phyloP scores from a whole-genome alignment of 2,113 vertebrate genomes.

The Nycticorax nycticorax region DNA sequence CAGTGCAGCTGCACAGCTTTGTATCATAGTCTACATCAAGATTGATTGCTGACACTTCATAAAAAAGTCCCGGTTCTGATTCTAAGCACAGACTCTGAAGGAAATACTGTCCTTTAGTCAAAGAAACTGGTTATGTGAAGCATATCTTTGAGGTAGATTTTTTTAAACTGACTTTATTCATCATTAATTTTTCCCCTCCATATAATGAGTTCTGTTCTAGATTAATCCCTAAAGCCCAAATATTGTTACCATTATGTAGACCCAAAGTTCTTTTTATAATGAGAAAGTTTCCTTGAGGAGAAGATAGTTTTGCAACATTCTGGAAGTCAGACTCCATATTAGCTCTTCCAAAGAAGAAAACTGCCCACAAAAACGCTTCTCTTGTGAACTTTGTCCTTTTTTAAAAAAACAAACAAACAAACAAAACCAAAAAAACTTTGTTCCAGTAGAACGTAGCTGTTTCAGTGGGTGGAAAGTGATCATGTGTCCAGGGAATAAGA shows the following conservation, averaged over 20 bases:
- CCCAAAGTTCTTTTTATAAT: background rate
- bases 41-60: background rate
- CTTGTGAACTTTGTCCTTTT: background rate
- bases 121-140: background rate
- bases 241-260: background rate
- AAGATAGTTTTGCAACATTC: background rate
- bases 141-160: background rate
- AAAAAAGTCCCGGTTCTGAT: background rate
- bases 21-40: background rate
- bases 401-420: no score
- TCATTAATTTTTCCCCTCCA: background rate
- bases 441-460: background rate
- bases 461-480: background rate
- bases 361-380: background rate
- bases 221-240: background rate
- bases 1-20: rapidly evolving
- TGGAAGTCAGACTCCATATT: background rate
- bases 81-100: background rate
- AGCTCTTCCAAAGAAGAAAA: background rate
- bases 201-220: background rate
- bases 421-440: background rate
- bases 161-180: background rate
- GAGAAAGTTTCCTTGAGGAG: background rate
- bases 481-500: background rate
- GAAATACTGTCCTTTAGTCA: background rate